A percentile compares a stretch with the other conserved stretches of the same genome.
Conservation (phyloP, 2,797 vertebrate species). For the Myotis findleyi region DNA sequence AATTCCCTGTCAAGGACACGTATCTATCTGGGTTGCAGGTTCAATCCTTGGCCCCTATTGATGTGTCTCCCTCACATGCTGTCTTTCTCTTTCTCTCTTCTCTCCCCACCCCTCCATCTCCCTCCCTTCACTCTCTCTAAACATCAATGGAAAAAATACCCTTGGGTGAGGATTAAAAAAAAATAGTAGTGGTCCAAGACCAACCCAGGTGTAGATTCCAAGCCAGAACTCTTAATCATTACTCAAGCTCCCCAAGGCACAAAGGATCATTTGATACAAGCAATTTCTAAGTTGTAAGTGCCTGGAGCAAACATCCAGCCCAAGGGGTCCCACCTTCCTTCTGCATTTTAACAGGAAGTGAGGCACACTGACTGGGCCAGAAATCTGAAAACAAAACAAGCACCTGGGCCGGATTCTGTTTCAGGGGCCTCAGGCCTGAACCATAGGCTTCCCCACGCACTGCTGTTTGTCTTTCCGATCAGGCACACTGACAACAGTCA, state of each 20-base stretch:
- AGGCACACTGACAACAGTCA: background rate
- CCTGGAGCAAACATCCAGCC: background rate
- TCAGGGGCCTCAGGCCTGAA: background rate
- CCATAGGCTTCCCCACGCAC: background rate
- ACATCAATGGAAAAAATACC: too few relatives aligned
- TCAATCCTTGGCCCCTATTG: too few relatives aligned
- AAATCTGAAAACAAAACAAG: conserved; percentile 11
- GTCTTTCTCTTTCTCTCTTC: too few relatives aligned
- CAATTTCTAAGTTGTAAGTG: background rate
- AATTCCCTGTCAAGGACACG: too few relatives aligned
- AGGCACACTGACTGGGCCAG: background rate
- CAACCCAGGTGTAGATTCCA: background rate
- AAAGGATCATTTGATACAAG: background rate
- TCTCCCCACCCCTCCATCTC: too few relatives aligned
- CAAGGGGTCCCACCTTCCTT: background rate
- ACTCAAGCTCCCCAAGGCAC: background rate
- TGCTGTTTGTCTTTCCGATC: background rate
- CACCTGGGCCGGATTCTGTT: background rate
- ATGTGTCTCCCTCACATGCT: too few relatives aligned
- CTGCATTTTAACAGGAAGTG: background rate
- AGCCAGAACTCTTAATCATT: background rate
- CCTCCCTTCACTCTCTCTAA: too few relatives aligned
- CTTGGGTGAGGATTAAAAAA: too few relatives aligned
- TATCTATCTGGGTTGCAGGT: too few relatives aligned
- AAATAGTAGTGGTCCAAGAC: background rate